Base-by-base conservation (phyloP, 2,797 vertebrate genomes). In the Melanotaenia parkinsoni region DNA sequence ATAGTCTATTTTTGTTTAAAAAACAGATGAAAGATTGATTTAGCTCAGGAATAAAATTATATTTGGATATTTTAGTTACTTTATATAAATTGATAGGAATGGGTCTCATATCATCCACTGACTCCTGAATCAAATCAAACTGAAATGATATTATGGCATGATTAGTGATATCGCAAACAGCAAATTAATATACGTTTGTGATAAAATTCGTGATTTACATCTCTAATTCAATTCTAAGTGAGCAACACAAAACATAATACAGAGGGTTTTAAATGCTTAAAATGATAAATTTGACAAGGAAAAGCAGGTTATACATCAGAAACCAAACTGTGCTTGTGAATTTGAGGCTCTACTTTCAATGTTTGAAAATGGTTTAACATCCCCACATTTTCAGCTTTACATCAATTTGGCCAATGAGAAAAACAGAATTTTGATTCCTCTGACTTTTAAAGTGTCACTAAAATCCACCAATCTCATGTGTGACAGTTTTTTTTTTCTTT, bases 381-480 rank as follows among this genome's bases (percentile, higher is more conserved):
- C 5, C 1, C 65, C 38, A 53, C 26, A 4, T 62, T 63, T 65
- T 56, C 40, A n/a, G 67, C 50, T 56, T 59, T 10, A 38, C 26
- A 38, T 56, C 16, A 24, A 1, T 35, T 18, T 22, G 37, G 58
- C 16, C 56, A 3, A 58, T 58, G 24, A 63, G 63, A 16, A 74
- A 74, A 64, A 12, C 11, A 33, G 6, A 7, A 33, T 61, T 63
- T 51, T 16, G 54, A 32, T 8, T 54, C 53, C 28, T 43, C 5
- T 35, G 50, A 62, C 65, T 78, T 72, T 74, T 63, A 77, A 47
- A 79, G 37, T 64, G 54, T 67, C 72, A 64, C 45, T 79, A 68
- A 66, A 72, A 79, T 69, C 60, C 56, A 54, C 24, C 45, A 40
- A 26, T 56, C 51, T 58, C 38, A 12, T 16, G 62, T 67, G 61